Base-by-base conservation (phyloP, 1,140 invertebrate species). In the Anastrepha obliqua region DNA sequence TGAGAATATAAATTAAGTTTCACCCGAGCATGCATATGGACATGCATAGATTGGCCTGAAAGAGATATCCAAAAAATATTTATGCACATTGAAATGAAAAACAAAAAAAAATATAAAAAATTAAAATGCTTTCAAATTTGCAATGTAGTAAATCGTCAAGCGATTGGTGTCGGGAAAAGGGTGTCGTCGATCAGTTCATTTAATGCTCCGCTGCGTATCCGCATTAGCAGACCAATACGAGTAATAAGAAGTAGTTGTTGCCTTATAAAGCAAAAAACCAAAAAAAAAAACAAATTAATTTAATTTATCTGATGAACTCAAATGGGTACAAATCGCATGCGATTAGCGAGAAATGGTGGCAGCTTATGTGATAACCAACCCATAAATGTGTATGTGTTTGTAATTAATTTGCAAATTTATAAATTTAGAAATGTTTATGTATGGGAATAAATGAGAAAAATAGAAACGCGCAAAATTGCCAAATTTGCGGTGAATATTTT, bases 401-500 rank as follows among this genome's bases (percentile, higher is more conserved):
- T 81, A 81, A 81, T 81, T 81, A 81, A 81, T 81, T 81, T 51
- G 74, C 74, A 9, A 81, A 81, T 58, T 51, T 81, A 11, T 81
- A n/a, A 29, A 29, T 29, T 29, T 29, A 29, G 29, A 29, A 29
- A 42, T 17, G 13, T 62, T 62, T 62, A n/a, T 15, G 60, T 62
- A 62, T 62, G 60, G 9, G 13, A 11, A 20, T 42, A 47, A 3
- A 65, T 47, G 39, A 39, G 17, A 44, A 47, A 74, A n/a, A 74
- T 17, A 74, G 39, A 74, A 44, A 47, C 51, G 51, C 11, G 51
- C 13, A 13, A 44, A 44, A n/a, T 47, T 74, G 1, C 39, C 17
- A 47, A 74, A 74, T 74, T 42, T 74, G 67, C 42, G 7, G 11
- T 55, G 6, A 44, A 74, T 74, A 44, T 13, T 47, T 74, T 2